Evolutionary conservation across 2,888 invertebrate species (phyloP).

Genomic region (Cyclophora punctaria): DNA sequence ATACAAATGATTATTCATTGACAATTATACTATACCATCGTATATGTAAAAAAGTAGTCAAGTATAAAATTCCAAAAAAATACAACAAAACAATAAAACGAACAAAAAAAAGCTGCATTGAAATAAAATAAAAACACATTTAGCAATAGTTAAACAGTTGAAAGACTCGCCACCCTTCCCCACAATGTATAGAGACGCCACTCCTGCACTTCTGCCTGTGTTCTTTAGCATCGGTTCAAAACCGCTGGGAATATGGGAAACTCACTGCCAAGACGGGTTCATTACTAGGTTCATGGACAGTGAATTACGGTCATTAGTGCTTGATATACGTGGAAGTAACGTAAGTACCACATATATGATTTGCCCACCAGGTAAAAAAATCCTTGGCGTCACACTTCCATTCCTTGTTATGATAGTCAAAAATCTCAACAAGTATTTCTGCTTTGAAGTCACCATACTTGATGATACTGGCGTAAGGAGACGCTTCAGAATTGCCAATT

Average conservation of each 20-base stretch:
- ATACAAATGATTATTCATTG: too few relatives aligned
- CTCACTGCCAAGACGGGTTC: conserved; percentile 90
- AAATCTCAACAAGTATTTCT: conserved; percentile 97
- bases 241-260: conserved; percentile 71
- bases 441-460: conserved; percentile 87
- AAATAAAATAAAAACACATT: too few relatives aligned
- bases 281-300: conserved; percentile 95
- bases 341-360: conserved; percentile 96
- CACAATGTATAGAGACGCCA: conserved; percentile 20
- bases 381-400: conserved; percentile 94
- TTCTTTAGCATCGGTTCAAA: conserved; percentile 74
- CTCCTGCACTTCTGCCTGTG: conserved; percentile 71
- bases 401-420: conserved; percentile 97
- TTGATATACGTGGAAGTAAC: conserved; percentile 96
- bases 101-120: too few relatives aligned
- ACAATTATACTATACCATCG: too few relatives aligned
- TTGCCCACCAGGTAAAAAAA: conserved; percentile 91
- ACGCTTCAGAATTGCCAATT: conserved; percentile 96
- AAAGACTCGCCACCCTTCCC: too few relatives aligned
- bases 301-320: conserved; percentile 94
- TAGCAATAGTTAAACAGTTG: too few relatives aligned
- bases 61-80: too few relatives aligned
- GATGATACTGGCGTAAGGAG: conserved; percentile 94
- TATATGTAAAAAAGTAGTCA: too few relatives aligned
- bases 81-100: too few relatives aligned